These are phyloP conservation scores for Rhorus exstirpatorius DNA, from an alignment of 2,888 invertebrate genomes.

Conservation along the genomic window DNA sequence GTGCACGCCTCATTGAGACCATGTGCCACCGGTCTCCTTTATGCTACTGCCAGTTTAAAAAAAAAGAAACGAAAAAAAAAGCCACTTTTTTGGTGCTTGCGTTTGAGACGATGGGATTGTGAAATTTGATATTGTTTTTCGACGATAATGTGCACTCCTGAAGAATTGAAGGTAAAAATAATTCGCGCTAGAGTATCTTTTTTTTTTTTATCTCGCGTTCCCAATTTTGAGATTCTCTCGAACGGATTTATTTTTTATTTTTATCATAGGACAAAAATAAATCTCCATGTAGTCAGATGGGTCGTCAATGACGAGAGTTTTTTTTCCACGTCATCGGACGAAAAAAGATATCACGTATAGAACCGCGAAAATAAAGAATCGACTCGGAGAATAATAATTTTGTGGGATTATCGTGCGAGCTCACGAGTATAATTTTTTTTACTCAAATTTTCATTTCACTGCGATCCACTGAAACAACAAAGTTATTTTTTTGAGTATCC, in stretches of 20 bases:
- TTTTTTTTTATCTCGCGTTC: background rate
- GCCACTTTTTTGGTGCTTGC: background rate
- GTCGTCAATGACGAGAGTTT: slow-evolving; percentile 59
- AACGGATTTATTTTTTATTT: slow-evolving; percentile 36
- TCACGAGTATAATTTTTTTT: too few species aligned
- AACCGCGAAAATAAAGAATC: slow-evolving; percentile 25
- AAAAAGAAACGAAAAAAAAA: slow-evolving; percentile 21
- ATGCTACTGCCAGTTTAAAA: slow-evolving; percentile 37
- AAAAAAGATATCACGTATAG: slow-evolving; percentile 36
- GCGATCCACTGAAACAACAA: too few species aligned
- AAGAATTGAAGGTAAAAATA: slow-evolving; percentile 86
- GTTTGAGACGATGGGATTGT: slow-evolving; percentile 22
- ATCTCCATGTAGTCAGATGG: slow-evolving; percentile 54
- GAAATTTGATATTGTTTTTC: slow-evolving; percentile 24
- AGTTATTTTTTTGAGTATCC: too few species aligned
- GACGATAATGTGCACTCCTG: slow-evolving; percentile 86
- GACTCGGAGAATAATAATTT: background rate
- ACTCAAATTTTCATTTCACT: too few species aligned
- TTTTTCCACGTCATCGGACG: slow-evolving; percentile 60
- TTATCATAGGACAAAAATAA: slow-evolving; percentile 54
- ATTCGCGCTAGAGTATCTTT: slow-evolving; percentile 27
- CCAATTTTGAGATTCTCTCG: slow-evolving; percentile 2
- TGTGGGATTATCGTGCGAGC: too few species aligned
- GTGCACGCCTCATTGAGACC: slow-evolving; percentile 35
- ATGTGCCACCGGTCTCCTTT: slow-evolving; percentile 58